A percentile compares a stretch with the other conserved stretches of the same genome.
These are phyloP conservation scores for Drosophila rufa DNA, from an alignment of 1,140 invertebrate genomes.

Conservation along the genomic window DNA sequence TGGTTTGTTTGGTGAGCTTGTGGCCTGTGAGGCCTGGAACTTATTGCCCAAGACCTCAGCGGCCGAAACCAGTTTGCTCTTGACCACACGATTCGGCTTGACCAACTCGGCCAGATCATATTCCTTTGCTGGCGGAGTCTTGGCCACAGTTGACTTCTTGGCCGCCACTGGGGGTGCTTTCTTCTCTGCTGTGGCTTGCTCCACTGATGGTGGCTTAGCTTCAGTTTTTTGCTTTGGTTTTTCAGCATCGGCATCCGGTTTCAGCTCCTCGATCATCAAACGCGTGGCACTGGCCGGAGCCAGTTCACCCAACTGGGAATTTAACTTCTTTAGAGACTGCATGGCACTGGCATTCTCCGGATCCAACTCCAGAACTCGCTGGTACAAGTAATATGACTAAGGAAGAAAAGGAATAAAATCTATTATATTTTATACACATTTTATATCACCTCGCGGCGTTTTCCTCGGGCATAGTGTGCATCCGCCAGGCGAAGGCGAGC, in stretches of 20 bases:
- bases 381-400: conserved; percentile 74
- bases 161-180: neutral
- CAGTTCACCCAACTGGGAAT: conserved; percentile 63
- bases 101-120: conserved; percentile 79
- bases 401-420: neutral
- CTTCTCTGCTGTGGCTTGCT: conserved; percentile 7
- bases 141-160: conserved; percentile 1
- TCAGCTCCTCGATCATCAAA: conserved; percentile 61
- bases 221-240: conserved; percentile 1
- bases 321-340: conserved; percentile 73
- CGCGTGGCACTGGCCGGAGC: conserved; percentile 69
- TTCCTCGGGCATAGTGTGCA: conserved; percentile 84
- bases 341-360: conserved; percentile 85
- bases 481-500: conserved; percentile 87
- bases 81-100: conserved; percentile 77
- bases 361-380: conserved; percentile 82
- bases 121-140: conserved; percentile 34
- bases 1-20: neutral
- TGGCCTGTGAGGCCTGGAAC: conserved; percentile 24
- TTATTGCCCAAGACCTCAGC: conserved; percentile 61
- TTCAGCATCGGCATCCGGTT: conserved; percentile 10
- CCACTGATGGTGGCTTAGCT: neutral
- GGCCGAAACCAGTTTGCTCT: conserved; percentile 69
- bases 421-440: neutral
- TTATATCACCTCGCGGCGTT: conserved; percentile 83